A percentile compares a stretch with the other conserved stretches of the same genome.
Evolutionary conservation across 23 tunicate species (phyloP).

Genomic region (Styela plicata): DNA sequence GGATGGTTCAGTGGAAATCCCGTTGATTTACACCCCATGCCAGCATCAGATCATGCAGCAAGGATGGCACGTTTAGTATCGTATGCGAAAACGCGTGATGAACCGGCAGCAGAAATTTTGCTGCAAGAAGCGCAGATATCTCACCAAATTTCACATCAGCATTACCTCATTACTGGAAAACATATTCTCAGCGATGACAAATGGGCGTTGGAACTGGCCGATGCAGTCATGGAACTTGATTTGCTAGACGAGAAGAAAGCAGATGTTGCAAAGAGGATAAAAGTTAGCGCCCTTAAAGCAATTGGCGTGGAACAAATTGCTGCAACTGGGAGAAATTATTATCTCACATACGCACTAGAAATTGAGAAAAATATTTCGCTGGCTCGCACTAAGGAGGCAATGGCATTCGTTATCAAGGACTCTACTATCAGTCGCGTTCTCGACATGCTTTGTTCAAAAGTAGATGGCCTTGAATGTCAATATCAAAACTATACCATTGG

Average conservation of each 20-base stretch:
- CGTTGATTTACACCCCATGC: conserved; percentile 50
- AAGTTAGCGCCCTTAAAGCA: conserved; percentile 20
- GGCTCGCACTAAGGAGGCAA: background rate
- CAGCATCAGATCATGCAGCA: conserved; percentile 35
- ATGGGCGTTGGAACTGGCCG: conserved; percentile 76
- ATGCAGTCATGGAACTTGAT: conserved; percentile 25
- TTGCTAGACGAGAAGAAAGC: background rate
- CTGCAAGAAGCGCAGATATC: conserved; percentile 27
- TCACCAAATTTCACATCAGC: conserved; percentile 9
- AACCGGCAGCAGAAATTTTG: conserved; percentile 34
- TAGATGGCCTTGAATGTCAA: conserved; percentile 5
- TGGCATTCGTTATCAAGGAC: background rate
- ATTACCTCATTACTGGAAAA: conserved; percentile 33
- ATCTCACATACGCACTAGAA: conserved; percentile 63
- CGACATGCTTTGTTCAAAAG: conserved; percentile 12
- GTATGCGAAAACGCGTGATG: background rate
- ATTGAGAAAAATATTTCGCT: conserved; percentile 7
- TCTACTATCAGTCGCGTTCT: background rate
- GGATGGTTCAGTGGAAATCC: conserved; percentile 75
- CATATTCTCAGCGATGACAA: conserved; percentile 38
- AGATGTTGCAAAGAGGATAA: conserved; percentile 32
- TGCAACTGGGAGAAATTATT: conserved; percentile 67
- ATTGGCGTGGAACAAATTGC: conserved; percentile 30
- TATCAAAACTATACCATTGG: conserved; percentile 2
- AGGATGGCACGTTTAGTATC: conserved; percentile 26